Conservation (phyloP, 2,888 invertebrate genomes). For the Spilosoma lubricipeda region DNA sequence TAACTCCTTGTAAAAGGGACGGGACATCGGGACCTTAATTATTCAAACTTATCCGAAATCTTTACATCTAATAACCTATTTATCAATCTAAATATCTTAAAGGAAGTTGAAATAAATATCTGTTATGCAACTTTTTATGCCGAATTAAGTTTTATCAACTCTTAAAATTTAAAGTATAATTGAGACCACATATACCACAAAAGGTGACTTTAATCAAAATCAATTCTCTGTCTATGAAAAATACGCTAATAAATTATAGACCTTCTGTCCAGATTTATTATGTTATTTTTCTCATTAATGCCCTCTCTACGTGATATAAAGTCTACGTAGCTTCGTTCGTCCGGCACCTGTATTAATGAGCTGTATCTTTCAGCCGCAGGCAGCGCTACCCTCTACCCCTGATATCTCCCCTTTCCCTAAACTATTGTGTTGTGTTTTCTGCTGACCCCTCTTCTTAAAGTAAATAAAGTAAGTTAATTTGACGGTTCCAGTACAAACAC, state of each 20-base stretch:
- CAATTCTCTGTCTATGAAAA: no score
- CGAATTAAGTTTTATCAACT: no score
- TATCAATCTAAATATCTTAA: no score
- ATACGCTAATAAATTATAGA: background rate
- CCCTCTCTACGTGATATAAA: slow-evolving; percentile 5
- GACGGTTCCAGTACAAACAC: background rate
- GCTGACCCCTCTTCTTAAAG: slow-evolving; percentile 15
- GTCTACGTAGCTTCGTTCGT: slow-evolving; percentile 24
- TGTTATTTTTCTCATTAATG: background rate
- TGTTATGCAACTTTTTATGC: no score
- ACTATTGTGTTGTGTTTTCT: slow-evolving; percentile 22
- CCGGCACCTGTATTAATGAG: slow-evolving; percentile 52
- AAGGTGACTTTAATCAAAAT: background rate
- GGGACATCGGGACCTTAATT: no score
- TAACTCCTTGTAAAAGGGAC: background rate
- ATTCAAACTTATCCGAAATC: no score
- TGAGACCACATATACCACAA: background rate
- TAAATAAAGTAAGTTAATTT: background rate
- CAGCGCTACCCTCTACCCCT: slow-evolving; percentile 23
- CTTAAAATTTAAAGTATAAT: background rate
- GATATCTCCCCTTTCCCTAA: slow-evolving; percentile 25
- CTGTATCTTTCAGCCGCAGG: slow-evolving; percentile 46
- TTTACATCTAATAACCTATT: no score
- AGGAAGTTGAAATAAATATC: no score
- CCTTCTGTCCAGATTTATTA: background rate